Conservation (phyloP, 2,797 vertebrate genomes). For the Sphenopsis melanotis region DNA sequence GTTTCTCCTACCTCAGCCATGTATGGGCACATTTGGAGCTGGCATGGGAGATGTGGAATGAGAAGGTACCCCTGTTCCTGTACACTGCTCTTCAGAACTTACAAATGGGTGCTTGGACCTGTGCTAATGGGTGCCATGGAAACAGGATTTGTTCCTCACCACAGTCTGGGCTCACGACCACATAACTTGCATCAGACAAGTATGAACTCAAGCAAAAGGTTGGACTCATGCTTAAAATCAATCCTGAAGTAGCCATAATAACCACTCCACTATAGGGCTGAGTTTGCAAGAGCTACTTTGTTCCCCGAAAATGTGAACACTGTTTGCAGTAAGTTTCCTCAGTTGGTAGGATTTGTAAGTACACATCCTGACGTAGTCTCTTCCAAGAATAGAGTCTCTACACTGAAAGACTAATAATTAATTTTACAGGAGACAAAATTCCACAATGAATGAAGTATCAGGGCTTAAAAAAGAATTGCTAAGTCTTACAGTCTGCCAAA, state of each 20-base stretch:
- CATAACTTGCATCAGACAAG: neutral
- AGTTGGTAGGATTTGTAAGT: neutral
- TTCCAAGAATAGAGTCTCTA: neutral
- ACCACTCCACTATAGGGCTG: neutral
- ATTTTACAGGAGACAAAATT: neutral
- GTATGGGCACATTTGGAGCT: neutral
- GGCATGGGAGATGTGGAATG: neutral
- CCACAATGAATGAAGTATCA: neutral
- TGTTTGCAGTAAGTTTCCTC: neutral
- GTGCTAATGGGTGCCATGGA: neutral
- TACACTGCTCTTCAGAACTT: neutral
- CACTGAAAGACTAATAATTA: neutral
- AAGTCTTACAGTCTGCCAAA: neutral
- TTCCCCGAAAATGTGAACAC: neutral
- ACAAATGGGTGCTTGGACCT: neutral
- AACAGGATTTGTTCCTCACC: neutral
- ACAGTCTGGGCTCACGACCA: neutral
- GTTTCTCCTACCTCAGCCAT: rapidly evolving
- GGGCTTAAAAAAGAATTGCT: neutral
- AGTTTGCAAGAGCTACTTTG: neutral
- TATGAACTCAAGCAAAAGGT: neutral
- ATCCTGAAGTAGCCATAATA: neutral
- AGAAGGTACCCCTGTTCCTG: neutral
- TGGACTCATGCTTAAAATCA: neutral
- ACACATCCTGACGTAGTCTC: rapidly evolving